These are phyloP conservation scores for Monarcha castaneiventris DNA, from an alignment of 2,113 vertebrate genomes.

Conservation along the genomic window DNA sequence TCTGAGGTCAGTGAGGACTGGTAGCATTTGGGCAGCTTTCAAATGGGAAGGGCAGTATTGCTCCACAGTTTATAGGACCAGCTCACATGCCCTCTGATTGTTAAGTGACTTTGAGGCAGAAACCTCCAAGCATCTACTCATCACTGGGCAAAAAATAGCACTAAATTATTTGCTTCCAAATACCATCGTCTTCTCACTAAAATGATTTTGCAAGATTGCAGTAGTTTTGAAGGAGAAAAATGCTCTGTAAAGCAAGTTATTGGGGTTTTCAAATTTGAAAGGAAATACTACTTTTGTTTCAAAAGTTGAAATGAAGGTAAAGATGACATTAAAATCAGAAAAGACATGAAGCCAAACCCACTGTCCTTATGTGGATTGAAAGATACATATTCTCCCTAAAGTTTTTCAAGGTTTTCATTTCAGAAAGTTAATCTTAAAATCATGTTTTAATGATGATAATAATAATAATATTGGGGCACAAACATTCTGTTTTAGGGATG, in stretches of 20 bases:
- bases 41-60: not conserved
- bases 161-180: not conserved
- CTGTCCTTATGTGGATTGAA: not conserved
- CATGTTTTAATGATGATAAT: not conserved
- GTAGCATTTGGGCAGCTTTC: not conserved
- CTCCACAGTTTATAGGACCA: not conserved
- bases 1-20: not conserved
- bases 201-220: not conserved
- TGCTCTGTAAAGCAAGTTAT: not conserved
- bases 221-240: not conserved
- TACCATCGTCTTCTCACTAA: fast-evolving
- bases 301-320: not conserved
- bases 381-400: not conserved
- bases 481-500: not conserved
- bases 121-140: not conserved
- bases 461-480: not conserved
- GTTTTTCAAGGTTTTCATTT: not conserved
- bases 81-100: not conserved
- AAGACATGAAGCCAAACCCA: not conserved
- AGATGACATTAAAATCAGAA: not conserved
- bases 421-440: not conserved
- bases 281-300: not conserved
- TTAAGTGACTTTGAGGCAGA: not conserved
- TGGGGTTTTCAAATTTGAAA: not conserved
- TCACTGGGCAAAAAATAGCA: not conserved